These are phyloP conservation scores for Xestia sexstrigata DNA, from an alignment of 2,888 invertebrate genomes.

Conservation along the genomic window DNA sequence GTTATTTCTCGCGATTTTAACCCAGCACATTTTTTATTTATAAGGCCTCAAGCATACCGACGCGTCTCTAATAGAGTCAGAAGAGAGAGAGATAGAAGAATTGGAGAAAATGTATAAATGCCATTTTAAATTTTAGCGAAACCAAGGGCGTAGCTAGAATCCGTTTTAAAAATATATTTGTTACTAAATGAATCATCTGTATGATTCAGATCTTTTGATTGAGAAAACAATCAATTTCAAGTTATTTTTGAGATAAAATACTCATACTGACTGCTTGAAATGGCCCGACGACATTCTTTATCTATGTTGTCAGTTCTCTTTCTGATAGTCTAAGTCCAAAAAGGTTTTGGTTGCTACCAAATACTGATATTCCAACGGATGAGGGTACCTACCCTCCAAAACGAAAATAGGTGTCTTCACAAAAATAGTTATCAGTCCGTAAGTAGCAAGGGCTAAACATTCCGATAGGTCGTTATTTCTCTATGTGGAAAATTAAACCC, in stretches of 20 bases:
- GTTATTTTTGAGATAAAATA: background rate
- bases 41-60: constrained; percentile 67
- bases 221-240: background rate
- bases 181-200: background rate
- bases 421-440: background rate
- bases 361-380: background rate
- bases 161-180: background rate
- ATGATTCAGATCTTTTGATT: background rate
- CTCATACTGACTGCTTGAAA: background rate
- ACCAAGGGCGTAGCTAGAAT: constrained; percentile 5
- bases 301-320: background rate
- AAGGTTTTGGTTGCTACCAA: background rate
- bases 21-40: constrained; percentile 53
- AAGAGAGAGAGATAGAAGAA: constrained; percentile 30
- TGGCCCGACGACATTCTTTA: background rate
- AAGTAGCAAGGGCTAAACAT: background rate
- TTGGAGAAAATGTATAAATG: constrained; percentile 2
- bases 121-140: constrained; percentile 7
- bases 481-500: background rate
- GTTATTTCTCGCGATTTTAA: constrained; percentile 51
- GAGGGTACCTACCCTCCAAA: background rate
- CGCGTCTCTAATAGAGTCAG: constrained; percentile 41
- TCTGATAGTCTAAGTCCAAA: background rate
- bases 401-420: background rate
- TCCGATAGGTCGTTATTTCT: background rate